A percentile compares a stretch with the other conserved stretches of the same genome.
These are phyloP conservation scores for Sipha flava DNA, from an alignment of 1,140 invertebrate species.

Conservation along the genomic window DNA sequence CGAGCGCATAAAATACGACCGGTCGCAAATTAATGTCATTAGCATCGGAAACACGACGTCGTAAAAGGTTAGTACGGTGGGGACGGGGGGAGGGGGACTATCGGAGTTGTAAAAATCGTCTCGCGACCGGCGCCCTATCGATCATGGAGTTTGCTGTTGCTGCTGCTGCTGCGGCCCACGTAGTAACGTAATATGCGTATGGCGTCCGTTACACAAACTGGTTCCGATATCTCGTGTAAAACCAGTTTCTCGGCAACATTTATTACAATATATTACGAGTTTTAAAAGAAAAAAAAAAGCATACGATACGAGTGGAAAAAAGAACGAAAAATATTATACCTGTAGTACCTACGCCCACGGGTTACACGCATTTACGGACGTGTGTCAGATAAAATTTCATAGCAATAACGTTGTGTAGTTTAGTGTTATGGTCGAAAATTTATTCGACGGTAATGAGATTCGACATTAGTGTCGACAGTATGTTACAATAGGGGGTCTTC, in stretches of 20 bases:
- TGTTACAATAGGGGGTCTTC: neutral
- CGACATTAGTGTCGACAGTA: conserved; percentile 30
- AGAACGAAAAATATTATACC: neutral
- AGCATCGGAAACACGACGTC: neutral
- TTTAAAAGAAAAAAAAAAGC: neutral
- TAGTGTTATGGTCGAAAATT: conserved; percentile 14
- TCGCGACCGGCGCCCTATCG: conserved; percentile 4
- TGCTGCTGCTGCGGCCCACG: neutral
- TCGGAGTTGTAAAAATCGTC: neutral
- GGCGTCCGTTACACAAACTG: neutral
- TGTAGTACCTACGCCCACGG: conserved; percentile 4
- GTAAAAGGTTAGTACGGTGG: neutral
- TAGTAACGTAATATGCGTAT: neutral
- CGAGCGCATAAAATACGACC: neutral
- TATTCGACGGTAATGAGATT: conserved; percentile 25
- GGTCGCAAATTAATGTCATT: neutral
- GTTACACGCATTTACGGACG: neutral
- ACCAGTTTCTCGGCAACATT: conserved; percentile 15
- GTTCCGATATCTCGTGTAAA: conserved; percentile 22
- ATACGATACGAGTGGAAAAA: neutral
- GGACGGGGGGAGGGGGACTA: too few relatives aligned
- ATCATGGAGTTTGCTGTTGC: neutral
- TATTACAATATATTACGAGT: neutral
- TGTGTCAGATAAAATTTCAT: conserved; percentile 23
- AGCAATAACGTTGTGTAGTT: conserved; percentile 19